These are phyloP conservation scores for Cataglyphis albicans DNA, from an alignment of 2,888 invertebrate species.

Conservation along the genomic window DNA sequence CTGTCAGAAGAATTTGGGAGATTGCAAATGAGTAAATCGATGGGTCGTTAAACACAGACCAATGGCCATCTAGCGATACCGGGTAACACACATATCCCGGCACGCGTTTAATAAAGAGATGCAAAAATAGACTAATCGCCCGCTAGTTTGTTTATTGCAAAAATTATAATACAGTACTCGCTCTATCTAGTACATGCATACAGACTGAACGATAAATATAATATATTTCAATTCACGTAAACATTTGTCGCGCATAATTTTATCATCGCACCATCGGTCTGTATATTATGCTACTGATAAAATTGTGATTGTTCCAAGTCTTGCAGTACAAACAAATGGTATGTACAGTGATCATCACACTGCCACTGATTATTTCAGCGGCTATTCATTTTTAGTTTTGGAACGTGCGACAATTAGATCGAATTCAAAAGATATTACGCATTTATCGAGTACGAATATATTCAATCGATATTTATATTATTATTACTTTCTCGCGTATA, in stretches of 20 bases:
- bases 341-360: slow-evolving; percentile 51
- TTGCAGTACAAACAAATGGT: slow-evolving; percentile 32
- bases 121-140: slow-evolving; percentile 8
- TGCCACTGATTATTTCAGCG: slow-evolving; percentile 55
- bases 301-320: slow-evolving; percentile 42
- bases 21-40: slow-evolving; percentile 34
- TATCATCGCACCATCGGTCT: slow-evolving; percentile 42
- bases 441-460: slow-evolving; percentile 56
- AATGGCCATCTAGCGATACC: slow-evolving; percentile 28
- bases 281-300: slow-evolving; percentile 27
- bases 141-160: slow-evolving; percentile 53
- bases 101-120: not conserved
- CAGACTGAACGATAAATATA: slow-evolving; percentile 65
- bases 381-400: slow-evolving; percentile 60
- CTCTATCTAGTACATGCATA: slow-evolving; percentile 57
- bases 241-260: slow-evolving; percentile 26
- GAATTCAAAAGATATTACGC: slow-evolving; percentile 53
- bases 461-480: slow-evolving; percentile 47
- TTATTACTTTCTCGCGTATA: slow-evolving; percentile 31
- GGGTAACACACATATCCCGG: not conserved
- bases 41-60: slow-evolving; percentile 47
- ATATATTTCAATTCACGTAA: slow-evolving; percentile 44
- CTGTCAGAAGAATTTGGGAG: slow-evolving; percentile 36
- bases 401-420: slow-evolving; percentile 57
- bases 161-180: slow-evolving; percentile 36